Conservation (phyloP, 2,888 invertebrate species). For the Barypeithes pellucidus region DNA sequence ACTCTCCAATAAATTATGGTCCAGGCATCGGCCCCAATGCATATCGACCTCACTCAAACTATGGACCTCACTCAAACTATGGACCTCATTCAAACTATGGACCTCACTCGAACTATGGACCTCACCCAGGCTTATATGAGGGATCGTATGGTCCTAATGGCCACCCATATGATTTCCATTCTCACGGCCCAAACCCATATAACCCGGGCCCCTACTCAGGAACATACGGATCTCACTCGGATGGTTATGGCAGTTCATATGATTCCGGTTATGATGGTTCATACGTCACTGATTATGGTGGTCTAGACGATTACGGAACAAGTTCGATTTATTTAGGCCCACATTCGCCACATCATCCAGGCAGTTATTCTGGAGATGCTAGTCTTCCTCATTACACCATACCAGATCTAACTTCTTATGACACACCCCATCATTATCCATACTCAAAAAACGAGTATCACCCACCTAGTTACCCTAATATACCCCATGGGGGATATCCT, state of each 20-base stretch:
- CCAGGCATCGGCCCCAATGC: background rate
- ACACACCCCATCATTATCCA: background rate
- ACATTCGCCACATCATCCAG: background rate
- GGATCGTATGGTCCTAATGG: background rate
- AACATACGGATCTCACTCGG: background rate
- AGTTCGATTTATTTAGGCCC: constrained; percentile 16
- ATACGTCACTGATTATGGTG: background rate
- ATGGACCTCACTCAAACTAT: background rate
- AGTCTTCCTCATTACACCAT: background rate
- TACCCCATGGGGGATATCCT: background rate
- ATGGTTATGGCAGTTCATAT: constrained; percentile 18
- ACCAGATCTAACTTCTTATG: background rate
- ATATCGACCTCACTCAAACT: constrained; percentile 13
- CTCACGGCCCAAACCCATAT: background rate
- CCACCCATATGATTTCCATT: background rate
- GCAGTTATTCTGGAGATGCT: background rate
- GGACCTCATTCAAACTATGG: no score
- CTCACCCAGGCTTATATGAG: constrained; percentile 15
- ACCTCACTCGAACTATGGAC: constrained; percentile 4
- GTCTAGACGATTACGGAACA: constrained; percentile 2
- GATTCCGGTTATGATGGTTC: background rate
- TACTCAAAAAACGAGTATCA: constrained; percentile 8
- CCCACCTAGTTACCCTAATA: background rate
- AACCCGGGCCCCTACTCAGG: background rate
- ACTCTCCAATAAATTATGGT: constrained; percentile 1